Evolutionary conservation across 1,140 invertebrate species (phyloP).

Genomic region (Tachypleus tridentatus): DNA sequence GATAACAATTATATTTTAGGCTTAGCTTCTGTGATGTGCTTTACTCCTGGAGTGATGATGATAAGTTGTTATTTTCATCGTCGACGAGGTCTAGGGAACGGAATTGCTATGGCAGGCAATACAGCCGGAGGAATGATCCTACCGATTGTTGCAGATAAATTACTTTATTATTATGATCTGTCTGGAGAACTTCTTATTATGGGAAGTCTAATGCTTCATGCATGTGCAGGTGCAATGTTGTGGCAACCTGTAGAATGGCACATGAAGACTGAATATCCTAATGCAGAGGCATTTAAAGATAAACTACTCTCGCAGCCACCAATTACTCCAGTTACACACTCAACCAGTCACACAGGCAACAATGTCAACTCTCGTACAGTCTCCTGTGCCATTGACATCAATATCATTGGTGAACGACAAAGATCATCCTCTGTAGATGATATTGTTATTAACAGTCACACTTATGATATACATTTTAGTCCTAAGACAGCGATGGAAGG

Average conservation of each 20-base stretch:
- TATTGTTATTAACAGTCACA: too few species aligned
- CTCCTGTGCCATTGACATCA: too few species aligned
- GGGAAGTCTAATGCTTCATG: constrained; percentile 66
- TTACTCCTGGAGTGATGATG: constrained; percentile 78
- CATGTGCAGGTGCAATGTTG: constrained; percentile 62
- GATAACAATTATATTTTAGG: constrained; percentile 37
- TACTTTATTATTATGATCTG: constrained; percentile 18
- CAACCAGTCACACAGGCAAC: neutral
- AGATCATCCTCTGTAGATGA: too few species aligned
- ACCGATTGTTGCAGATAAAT: constrained; percentile 50
- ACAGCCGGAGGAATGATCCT: constrained; percentile 70
- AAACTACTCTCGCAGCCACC: constrained; percentile 7
- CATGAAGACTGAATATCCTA: neutral
- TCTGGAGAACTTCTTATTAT: constrained; percentile 46
- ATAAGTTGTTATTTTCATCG: constrained; percentile 76
- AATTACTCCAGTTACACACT: constrained; percentile 3
- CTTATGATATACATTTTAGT: too few species aligned
- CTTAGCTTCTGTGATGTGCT: constrained; percentile 59
- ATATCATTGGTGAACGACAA: too few species aligned
- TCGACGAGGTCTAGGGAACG: constrained; percentile 68
- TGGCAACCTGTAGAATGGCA: constrained; percentile 56
- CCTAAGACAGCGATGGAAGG: too few species aligned
- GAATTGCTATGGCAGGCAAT: constrained; percentile 76
- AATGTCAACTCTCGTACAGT: too few species aligned
- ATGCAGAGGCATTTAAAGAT: neutral